phyloP scores from a whole-genome alignment of 2,888 invertebrate species.

The Lithophane semibrunnea region DNA sequence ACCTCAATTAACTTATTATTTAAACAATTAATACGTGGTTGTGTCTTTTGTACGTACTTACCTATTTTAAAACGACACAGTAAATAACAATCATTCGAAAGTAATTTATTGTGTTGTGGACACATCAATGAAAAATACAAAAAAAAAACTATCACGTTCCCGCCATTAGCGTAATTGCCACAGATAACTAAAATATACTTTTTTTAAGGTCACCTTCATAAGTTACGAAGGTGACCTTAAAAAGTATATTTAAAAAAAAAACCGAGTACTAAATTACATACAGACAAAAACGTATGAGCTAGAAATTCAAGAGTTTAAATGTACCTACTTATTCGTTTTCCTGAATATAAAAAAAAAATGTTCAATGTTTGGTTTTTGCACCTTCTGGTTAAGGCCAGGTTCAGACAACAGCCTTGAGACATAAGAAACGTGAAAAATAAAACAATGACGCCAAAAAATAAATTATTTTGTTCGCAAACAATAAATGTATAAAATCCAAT shows the following conservation, averaged over 20 bases:
- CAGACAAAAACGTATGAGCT: background rate
- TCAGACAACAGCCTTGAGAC: constrained; percentile 13
- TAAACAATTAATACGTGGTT: background rate
- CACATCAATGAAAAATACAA: constrained; percentile 24
- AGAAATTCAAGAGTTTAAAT: background rate
- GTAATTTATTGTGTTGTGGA: constrained; percentile 23
- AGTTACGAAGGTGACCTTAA: constrained; percentile 14
- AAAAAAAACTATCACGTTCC: constrained; percentile 14
- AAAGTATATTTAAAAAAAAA: background rate
- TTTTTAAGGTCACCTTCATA: background rate
- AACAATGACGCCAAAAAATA: background rate
- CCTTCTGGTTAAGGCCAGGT: constrained; percentile 1
- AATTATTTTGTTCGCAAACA: background rate
- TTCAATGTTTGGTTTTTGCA: constrained; percentile 9
- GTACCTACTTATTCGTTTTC: background rate
- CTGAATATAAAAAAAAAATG: background rate
- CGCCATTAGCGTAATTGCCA: constrained; percentile 34
- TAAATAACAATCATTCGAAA: constrained; percentile 1
- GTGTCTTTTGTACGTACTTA: background rate
- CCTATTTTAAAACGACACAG: background rate
- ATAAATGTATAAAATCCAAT: background rate
- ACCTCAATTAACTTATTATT: background rate
- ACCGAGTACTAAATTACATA: background rate
- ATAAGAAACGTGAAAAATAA: background rate
- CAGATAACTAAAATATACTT: constrained; percentile 28